Conservation (phyloP, 1,140 invertebrate genomes). For the Colletes latitarsis region DNA sequence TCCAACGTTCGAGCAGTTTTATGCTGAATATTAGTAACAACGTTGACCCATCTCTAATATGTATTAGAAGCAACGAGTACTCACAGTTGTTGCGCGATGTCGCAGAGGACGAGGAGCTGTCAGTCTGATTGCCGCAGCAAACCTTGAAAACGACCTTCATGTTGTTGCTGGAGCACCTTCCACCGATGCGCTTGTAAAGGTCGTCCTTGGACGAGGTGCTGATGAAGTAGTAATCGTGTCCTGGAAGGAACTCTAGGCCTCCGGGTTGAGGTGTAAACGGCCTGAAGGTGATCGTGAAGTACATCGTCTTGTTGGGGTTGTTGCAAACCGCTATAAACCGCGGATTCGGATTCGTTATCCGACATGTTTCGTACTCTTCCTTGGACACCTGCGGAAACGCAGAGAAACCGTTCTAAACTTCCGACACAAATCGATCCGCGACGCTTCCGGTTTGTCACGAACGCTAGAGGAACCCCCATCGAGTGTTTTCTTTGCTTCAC, state of each 20-base stretch:
- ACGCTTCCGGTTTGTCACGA: constrained; percentile 18
- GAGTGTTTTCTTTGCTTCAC: neutral
- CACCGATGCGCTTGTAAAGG: constrained; percentile 93
- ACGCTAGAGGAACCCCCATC: too few relatives aligned
- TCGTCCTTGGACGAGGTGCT: constrained; percentile 96
- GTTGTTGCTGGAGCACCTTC: constrained; percentile 94
- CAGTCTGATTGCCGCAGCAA: constrained; percentile 86
- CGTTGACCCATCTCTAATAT: too few relatives aligned
- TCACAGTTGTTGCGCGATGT: constrained; percentile 80
- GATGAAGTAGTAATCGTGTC: constrained; percentile 98
- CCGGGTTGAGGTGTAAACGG: constrained; percentile 97
- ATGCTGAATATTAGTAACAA: too few relatives aligned
- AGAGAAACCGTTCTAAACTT: neutral
- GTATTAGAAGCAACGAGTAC: constrained; percentile 44
- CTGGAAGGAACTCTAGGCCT: constrained; percentile 95
- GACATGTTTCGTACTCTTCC: constrained; percentile 97
- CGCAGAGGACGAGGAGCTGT: constrained; percentile 74
- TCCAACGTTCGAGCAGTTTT: too few relatives aligned
- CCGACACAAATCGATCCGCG: constrained; percentile 34
- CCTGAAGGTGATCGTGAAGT: constrained; percentile 97
- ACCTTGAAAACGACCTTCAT: constrained; percentile 98
- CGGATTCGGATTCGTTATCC: constrained; percentile 96
- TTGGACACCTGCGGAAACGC: constrained; percentile 87
- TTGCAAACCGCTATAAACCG: constrained; percentile 97
- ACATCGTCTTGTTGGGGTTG: constrained; percentile 96